Conservation (phyloP, 2,113 vertebrate genomes). For the Phasianus colchicus region DNA sequence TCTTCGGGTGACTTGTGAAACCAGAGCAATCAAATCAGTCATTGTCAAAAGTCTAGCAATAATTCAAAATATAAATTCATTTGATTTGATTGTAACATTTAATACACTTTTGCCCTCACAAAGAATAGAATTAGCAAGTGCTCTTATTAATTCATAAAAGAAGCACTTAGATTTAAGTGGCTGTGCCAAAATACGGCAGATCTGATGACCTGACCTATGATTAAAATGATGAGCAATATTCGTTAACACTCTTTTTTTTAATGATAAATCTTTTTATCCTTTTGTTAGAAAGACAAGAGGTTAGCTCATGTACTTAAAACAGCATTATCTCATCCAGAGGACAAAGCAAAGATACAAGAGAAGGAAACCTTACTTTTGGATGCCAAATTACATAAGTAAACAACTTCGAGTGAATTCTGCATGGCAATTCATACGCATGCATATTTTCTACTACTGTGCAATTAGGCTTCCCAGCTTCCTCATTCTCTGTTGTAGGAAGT, state of each 20-base stretch:
- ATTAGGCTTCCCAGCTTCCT: neutral
- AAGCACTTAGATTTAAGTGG: conserved; percentile 36
- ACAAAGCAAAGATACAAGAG: conserved; percentile 42
- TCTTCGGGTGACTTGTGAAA: conserved; percentile 19
- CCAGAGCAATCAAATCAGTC: neutral
- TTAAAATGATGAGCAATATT: conserved; percentile 56
- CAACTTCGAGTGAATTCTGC: neutral
- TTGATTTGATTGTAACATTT: conserved; percentile 30
- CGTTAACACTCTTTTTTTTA: neutral
- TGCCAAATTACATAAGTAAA: conserved; percentile 46
- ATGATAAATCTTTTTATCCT: conserved; percentile 41
- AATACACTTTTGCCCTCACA: conserved; percentile 30
- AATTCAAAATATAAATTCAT: neutral
- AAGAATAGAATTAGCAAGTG: conserved; percentile 25
- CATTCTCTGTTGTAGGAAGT: neutral
- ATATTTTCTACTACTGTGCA: neutral
- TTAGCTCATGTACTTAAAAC: conserved; percentile 42
- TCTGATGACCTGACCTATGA: conserved; percentile 40
- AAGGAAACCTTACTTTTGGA: conserved; percentile 24
- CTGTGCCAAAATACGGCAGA: conserved; percentile 30
- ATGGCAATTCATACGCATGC: neutral
- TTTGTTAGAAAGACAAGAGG: conserved; percentile 64
- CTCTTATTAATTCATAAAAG: conserved; percentile 36
- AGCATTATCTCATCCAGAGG: conserved; percentile 64
- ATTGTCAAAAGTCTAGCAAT: neutral